Evolutionary conservation across 2,888 invertebrate species (phyloP).

Genomic region (Argynnis bischoffii): DNA sequence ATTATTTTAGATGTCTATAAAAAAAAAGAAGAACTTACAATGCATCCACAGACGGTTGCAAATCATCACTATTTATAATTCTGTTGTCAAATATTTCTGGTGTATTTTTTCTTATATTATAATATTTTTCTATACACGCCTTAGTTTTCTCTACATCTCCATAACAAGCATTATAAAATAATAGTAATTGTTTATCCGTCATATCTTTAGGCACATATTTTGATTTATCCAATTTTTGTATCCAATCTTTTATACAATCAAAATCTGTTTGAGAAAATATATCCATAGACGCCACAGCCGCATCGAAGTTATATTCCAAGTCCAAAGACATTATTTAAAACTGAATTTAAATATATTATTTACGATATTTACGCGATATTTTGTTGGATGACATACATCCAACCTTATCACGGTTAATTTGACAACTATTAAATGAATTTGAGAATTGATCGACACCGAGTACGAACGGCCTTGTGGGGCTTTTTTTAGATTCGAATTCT

Average conservation of each 20-base stretch:
- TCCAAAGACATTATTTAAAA: slow-evolving; percentile 64
- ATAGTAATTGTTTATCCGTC: slow-evolving; percentile 83
- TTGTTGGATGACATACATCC: slow-evolving; percentile 48
- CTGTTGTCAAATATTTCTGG: slow-evolving; percentile 85
- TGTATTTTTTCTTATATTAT: slow-evolving; percentile 78
- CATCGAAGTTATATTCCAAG: slow-evolving; percentile 71
- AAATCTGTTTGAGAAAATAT: slow-evolving; percentile 77
- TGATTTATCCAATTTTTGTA: slow-evolving; percentile 70
- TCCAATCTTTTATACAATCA: slow-evolving; percentile 70
- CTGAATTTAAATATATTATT: slow-evolving; percentile 41
- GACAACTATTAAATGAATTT: slow-evolving; percentile 56
- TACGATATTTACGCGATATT: slow-evolving; percentile 56
- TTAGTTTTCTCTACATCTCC: slow-evolving; percentile 82
- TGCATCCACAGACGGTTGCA: slow-evolving; percentile 69
- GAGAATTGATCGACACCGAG: slow-evolving; percentile 1
- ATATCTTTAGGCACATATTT: slow-evolving; percentile 78
- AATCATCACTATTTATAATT: slow-evolving; percentile 75
- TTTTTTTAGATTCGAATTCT: background rate
- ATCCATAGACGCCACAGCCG: slow-evolving; percentile 69
- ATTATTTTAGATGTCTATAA: background rate
- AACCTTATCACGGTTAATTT: slow-evolving; percentile 46
- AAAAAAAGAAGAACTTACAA: slow-evolving; percentile 71
- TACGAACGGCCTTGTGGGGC: background rate
- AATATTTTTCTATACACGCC: slow-evolving; percentile 85
- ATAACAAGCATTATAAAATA: slow-evolving; percentile 86